A percentile compares a stretch with the other conserved stretches of the same genome.
phyloP scores from a whole-genome alignment of 2,888 invertebrate genomes.

The Cerastis leucographa region DNA sequence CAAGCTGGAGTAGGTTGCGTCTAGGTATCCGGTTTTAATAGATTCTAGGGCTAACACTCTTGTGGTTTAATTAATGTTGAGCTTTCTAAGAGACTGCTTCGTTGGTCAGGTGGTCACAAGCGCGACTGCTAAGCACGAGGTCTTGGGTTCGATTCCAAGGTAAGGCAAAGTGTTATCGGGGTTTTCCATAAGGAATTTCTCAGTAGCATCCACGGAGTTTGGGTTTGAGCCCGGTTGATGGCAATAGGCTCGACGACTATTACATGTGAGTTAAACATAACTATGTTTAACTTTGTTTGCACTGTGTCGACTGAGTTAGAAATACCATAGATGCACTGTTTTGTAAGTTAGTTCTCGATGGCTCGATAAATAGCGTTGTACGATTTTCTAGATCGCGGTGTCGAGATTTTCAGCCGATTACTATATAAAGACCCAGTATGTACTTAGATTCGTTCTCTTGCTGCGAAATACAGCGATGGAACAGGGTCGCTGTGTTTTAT shows the following conservation, averaged over 20 bases:
- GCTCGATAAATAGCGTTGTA: no score
- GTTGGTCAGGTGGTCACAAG: neutral
- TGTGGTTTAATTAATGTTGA: conserved; percentile 33
- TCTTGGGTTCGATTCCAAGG: neutral
- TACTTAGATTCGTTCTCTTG: no score
- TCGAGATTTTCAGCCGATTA: no score
- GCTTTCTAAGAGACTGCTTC: neutral
- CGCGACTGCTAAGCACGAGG: neutral
- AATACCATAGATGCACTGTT: no score
- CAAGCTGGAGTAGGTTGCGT: conserved; percentile 71
- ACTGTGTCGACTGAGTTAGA: no score
- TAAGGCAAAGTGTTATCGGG: neutral
- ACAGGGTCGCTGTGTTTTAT: no score
- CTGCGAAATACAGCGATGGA: no score
- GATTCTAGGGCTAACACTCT: conserved; percentile 24
- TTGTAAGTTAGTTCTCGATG: no score
- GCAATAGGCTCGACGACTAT: neutral
- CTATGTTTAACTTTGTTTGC: no score
- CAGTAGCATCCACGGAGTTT: neutral
- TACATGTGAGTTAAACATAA: neutral
- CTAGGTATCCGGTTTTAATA: conserved; percentile 62
- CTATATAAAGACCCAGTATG: no score
- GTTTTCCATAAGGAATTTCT: neutral
- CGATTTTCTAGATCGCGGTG: no score
- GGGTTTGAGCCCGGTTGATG: neutral